Conservation (phyloP, 2,888 invertebrate species). For the Bibio marci region DNA sequence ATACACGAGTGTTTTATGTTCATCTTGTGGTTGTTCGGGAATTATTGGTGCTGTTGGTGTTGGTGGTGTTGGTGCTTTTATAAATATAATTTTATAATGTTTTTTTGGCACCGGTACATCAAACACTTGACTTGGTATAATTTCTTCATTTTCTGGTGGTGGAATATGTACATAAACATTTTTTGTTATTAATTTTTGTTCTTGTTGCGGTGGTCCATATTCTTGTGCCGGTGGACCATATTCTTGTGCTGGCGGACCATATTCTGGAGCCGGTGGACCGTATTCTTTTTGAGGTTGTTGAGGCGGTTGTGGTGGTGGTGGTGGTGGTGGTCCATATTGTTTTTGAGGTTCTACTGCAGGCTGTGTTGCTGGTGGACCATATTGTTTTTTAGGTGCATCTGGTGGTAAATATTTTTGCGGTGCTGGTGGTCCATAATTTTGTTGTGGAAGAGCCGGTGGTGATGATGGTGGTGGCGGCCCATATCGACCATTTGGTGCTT, state of each 20-base stretch:
- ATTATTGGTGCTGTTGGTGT: constrained; percentile 31
- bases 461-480: constrained; percentile 14
- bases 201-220: constrained; percentile 25
- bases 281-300: constrained; percentile 6
- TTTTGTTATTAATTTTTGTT: constrained; percentile 25
- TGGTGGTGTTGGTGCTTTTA: constrained; percentile 35
- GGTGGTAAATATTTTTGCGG: constrained; percentile 25
- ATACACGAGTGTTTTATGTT: constrained; percentile 78
- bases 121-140: constrained; percentile 26
- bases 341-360: constrained; percentile 9
- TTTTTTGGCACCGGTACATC: constrained; percentile 32
- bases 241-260: constrained; percentile 8
- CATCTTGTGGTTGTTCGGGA: constrained; percentile 60
- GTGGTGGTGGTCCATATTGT: constrained; percentile 11
- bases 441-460: constrained; percentile 11
- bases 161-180: constrained; percentile 38
- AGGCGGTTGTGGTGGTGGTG: constrained; percentile 10
- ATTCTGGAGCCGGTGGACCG: constrained; percentile 9
- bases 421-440: constrained; percentile 20
- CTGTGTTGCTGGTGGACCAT: constrained; percentile 8
- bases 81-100: constrained; percentile 39
- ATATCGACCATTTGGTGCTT: too few species aligned
- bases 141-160: constrained; percentile 32
- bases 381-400: constrained; percentile 7
- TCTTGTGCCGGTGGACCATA: constrained; percentile 18